Evolutionary conservation across 1,140 invertebrate species (phyloP).

Genomic region (Pygmarrhopalites habei): DNA sequence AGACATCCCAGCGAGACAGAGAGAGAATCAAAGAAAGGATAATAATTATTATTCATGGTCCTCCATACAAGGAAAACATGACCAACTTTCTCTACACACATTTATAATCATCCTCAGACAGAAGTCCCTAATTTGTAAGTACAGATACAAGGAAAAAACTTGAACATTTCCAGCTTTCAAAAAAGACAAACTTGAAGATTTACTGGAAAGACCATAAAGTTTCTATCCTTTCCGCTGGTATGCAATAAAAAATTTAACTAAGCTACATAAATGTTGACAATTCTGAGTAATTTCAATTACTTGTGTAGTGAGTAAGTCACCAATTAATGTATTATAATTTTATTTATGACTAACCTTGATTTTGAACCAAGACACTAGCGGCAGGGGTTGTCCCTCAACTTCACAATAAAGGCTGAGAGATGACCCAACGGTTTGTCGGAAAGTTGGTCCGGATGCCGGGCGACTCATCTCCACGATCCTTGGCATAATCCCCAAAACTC

Average conservation of each 20-base stretch:
- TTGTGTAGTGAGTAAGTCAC: not conserved
- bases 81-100: not conserved
- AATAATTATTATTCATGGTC: slow-evolving; percentile 20
- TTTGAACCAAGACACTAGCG: slow-evolving; percentile 28
- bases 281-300: no score
- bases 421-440: slow-evolving; percentile 22
- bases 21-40: slow-evolving; percentile 10
- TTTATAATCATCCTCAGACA: not conserved
- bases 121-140: no score
- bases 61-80: not conserved
- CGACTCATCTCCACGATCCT: slow-evolving; percentile 16
- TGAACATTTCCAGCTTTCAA: not conserved
- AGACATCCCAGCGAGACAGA: not conserved
- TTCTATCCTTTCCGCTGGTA: not conserved
- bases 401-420: slow-evolving; percentile 23
- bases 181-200: not conserved
- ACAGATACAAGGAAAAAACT: not conserved
- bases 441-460: slow-evolving; percentile 14
- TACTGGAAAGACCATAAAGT: not conserved
- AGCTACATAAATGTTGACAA: no score
- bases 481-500: slow-evolving; percentile 12
- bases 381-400: slow-evolving; percentile 26
- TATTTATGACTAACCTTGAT: slow-evolving; percentile 8
- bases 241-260: not conserved
- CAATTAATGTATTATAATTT: not conserved